A percentile compares a stretch with the other conserved stretches of the same genome.
Conservation (phyloP, 2,888 invertebrate species). For the Nemurella pictetii region DNA sequence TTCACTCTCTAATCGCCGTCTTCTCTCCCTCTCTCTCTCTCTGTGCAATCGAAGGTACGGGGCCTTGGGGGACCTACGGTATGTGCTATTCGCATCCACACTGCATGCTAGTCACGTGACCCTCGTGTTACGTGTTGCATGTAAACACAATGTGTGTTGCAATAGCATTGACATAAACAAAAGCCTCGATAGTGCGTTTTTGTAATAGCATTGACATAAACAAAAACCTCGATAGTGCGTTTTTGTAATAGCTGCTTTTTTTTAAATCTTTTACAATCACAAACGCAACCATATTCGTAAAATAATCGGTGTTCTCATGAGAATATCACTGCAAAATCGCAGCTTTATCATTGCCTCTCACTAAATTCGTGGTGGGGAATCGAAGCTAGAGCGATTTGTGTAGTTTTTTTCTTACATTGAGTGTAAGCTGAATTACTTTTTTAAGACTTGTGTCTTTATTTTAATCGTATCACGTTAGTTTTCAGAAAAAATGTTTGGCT, state of each 20-base stretch:
- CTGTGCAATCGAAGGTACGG: neutral
- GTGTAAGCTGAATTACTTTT: too few species aligned
- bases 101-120: too few species aligned
- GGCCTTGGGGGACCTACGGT: slow-evolving; percentile 21
- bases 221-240: neutral
- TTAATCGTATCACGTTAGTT: too few species aligned
- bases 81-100: neutral
- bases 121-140: too few species aligned
- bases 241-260: neutral
- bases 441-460: too few species aligned
- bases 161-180: neutral
- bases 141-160: neutral
- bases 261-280: neutral
- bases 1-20: neutral
- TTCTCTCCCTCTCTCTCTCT: slow-evolving; percentile 1
- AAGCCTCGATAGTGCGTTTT: slow-evolving; percentile 6
- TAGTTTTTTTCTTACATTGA: too few species aligned
- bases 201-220: neutral
- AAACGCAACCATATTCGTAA: neutral
- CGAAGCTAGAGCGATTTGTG: too few species aligned
- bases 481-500: too few species aligned
- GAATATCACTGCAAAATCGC: too few species aligned
- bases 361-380: too few species aligned
- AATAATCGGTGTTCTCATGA: neutral
- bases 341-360: too few species aligned